Percentiles rank a stretch among this genome's conserved stretches.
Evolutionary conservation across 1,140 invertebrate species (phyloP).

Genomic region (Bombyx mandarina): DNA sequence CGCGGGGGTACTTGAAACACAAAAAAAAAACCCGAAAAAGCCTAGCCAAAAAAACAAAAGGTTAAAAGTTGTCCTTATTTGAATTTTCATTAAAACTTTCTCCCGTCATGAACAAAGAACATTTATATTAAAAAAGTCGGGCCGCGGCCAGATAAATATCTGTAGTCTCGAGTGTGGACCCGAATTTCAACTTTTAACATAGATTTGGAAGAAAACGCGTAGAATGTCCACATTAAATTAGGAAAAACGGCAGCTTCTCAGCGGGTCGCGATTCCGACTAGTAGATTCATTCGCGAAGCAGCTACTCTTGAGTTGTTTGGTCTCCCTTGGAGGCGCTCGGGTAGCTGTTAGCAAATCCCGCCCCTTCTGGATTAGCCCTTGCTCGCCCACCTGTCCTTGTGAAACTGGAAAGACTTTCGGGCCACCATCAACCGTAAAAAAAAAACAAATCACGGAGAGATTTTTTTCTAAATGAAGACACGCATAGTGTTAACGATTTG

Average conservation of each 20-base stretch:
- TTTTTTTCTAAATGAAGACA: too few relatives aligned
- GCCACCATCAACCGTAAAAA: too few relatives aligned
- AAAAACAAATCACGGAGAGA: too few relatives aligned
- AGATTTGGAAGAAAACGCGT: conserved; percentile 22
- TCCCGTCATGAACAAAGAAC: conserved; percentile 70
- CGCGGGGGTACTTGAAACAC: conserved; percentile 40
- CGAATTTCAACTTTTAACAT: conserved; percentile 56
- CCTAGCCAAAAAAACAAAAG: conserved; percentile 50
- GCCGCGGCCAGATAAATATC: conserved; percentile 68
- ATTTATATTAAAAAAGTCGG: conserved; percentile 70
- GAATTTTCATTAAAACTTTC: conserved; percentile 71
- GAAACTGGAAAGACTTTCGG: too few relatives aligned
- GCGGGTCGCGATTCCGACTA: too few relatives aligned
- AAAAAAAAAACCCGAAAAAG: conserved; percentile 55
- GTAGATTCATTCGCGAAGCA: too few relatives aligned
- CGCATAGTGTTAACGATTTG: too few relatives aligned
- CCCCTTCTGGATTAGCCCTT: too few relatives aligned
- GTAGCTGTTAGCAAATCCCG: too few relatives aligned
- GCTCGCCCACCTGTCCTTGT: too few relatives aligned
- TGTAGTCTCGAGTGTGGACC: conserved; percentile 65
- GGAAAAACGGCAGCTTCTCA: neutral
- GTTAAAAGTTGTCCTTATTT: conserved; percentile 70
- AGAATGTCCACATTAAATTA: conserved; percentile 17
- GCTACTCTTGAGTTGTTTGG: too few relatives aligned
- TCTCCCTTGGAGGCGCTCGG: too few relatives aligned